A percentile compares a stretch with the other conserved stretches of the same genome.
These are phyloP conservation scores for Philopedon plagiatum DNA, from an alignment of 2,888 invertebrate species.

Conservation along the genomic window DNA sequence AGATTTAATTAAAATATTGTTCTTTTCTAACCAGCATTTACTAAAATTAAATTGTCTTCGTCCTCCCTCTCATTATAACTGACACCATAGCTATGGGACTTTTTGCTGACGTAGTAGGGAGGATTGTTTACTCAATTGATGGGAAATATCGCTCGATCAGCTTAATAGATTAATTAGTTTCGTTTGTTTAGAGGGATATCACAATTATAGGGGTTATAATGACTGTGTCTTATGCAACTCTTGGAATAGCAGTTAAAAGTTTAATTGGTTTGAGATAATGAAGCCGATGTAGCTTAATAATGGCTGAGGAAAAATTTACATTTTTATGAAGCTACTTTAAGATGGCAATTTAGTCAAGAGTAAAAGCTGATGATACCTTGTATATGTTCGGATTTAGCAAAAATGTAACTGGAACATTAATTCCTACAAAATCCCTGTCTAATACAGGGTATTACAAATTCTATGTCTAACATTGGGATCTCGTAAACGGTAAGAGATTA, in stretches of 20 bases:
- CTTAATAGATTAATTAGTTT: constrained; percentile 52
- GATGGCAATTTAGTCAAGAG: too few species aligned
- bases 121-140: constrained; percentile 51
- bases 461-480: too few species aligned
- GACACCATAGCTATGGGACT: constrained; percentile 41
- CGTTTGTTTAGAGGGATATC: constrained; percentile 47
- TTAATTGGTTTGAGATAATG: constrained; percentile 4
- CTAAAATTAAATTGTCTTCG: constrained; percentile 40
- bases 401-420: too few species aligned
- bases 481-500: too few species aligned
- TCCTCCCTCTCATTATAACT: constrained; percentile 41
- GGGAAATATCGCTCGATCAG: constrained; percentile 51
- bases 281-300: background rate
- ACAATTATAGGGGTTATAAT: constrained; percentile 38
- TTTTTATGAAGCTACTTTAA: too few species aligned
- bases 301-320: background rate
- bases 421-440: too few species aligned
- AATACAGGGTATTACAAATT: too few species aligned
- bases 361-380: too few species aligned
- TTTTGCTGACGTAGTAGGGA: constrained; percentile 42
- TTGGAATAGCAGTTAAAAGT: constrained; percentile 29
- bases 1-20: constrained; percentile 34
- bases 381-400: too few species aligned
- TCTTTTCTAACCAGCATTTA: constrained; percentile 33
- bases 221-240: constrained; percentile 40